These are phyloP conservation scores for Sinodicranocentrus sp. DNA, from an alignment of 2,888 invertebrate genomes.

Conservation along the genomic window DNA sequence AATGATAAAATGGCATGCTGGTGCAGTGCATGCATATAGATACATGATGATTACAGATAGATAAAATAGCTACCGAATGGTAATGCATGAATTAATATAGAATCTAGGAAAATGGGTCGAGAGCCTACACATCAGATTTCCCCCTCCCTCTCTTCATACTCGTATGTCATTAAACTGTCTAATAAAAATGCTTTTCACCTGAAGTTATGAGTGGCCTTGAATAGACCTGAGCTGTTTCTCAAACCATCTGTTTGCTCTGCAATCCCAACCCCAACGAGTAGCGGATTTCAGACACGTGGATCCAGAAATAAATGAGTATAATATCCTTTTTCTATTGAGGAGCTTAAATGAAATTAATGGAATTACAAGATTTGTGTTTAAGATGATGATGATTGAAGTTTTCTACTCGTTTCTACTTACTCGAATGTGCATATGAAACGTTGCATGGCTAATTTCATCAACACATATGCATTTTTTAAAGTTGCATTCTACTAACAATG, in stretches of 20 bases:
- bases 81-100: neutral
- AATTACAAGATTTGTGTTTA: neutral
- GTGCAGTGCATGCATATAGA: too few relatives aligned
- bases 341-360: neutral
- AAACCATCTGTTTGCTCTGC: neutral
- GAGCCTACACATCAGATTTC: neutral
- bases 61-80: neutral
- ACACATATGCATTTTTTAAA: too few relatives aligned
- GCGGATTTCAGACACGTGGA: neutral
- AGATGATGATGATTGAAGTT: neutral
- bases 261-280: too few relatives aligned
- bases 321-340: neutral
- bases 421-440: too few relatives aligned
- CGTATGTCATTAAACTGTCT: neutral
- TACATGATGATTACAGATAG: neutral
- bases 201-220: neutral
- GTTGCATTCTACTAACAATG: too few relatives aligned
- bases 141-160: neutral
- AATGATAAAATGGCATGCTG: neutral
- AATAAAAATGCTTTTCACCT: neutral
- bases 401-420: too few relatives aligned
- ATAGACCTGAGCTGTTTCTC: neutral
- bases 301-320: neutral
- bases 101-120: slow-evolving; percentile 16
- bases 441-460: too few relatives aligned